Evolutionary conservation across 1,140 invertebrate genomes (phyloP), one percentile per base, ranked within the genome.

Genomic region (Listronotus bonariensis): DNA sequence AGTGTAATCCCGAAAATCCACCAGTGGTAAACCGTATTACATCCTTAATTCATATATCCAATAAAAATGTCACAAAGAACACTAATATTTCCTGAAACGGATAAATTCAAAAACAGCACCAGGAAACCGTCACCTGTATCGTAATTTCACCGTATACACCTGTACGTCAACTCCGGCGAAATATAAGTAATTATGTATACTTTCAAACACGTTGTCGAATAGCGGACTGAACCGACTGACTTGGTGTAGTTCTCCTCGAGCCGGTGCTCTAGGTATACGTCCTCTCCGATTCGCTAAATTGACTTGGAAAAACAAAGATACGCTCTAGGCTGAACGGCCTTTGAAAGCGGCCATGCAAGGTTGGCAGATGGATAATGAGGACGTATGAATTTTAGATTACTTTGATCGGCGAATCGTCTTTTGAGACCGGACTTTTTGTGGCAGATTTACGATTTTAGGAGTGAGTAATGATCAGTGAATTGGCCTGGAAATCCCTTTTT

Each of bases 271-370:
- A 48, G 45, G 45, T 48, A 48, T 48, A 48, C 45, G 45, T 48
- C 45, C 15, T 43, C 41, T 48, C 18, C 1, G 45, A 48, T 20
- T 48, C 18, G 45, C 45, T 26, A 48, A 43, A 43, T 18, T 14
- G 17, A 14, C n/a, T 20, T 26, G 45, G 45, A 48, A 48, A 48
- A 48, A 48, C 45, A 48, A 48, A 48, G 42, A 15, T 48, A 18
- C 45, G 45, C 45, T 48, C 45, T 48, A 48, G 45, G 45, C 45
- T 48, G 45, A 48, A 48, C 45, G 45, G 45, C 45, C 45, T 48
- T 48, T 48, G 18, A 48, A 48, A 48, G 45, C 45, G 15, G 45
- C 45, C 45, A 48, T 48, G 45, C 45, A 48, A 48, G 45, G 45
- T 48, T 48, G 45, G 45, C 45, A 48, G 45, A 48, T 48, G 45